A percentile compares a stretch with the other conserved stretches of the same genome.
Evolutionary conservation across 2,888 invertebrate species (phyloP).

Genomic region (Lathronympha strigana): DNA sequence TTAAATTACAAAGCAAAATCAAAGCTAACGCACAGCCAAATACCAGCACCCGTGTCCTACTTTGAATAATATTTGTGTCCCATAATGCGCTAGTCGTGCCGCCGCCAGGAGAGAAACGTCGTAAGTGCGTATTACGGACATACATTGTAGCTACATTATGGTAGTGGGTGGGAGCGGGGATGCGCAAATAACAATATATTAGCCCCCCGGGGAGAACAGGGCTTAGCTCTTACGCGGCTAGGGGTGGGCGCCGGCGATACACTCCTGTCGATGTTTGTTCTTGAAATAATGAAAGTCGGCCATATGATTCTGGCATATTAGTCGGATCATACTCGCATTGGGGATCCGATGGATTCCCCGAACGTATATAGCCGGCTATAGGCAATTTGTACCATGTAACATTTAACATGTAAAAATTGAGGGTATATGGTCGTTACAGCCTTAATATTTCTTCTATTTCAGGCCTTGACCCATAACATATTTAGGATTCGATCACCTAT

Average conservation of each 20-base stretch:
- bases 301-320: too few relatives aligned
- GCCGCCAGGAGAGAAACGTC: neutral
- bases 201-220: conserved; percentile 73
- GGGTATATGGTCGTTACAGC: too few relatives aligned
- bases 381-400: too few relatives aligned
- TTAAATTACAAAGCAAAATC: neutral
- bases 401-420: too few relatives aligned
- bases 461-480: too few relatives aligned
- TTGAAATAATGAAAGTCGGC: neutral
- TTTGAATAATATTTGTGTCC: conserved; percentile 26
- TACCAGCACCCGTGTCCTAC: conserved; percentile 5
- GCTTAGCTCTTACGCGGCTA: conserved; percentile 72
- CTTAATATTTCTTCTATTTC: too few relatives aligned
- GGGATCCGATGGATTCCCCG: too few relatives aligned
- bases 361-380: too few relatives aligned
- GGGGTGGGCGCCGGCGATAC: conserved; percentile 47
- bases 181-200: conserved; percentile 75
- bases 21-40: conserved; percentile 8
- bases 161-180: conserved; percentile 20
- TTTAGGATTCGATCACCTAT: too few relatives aligned
- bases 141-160: conserved; percentile 8
- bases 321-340: too few relatives aligned
- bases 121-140: neutral
- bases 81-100: neutral
- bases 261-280: conserved; percentile 14